Evolutionary conservation across 2,113 vertebrate genomes (phyloP).

Genomic region (Axis porcinus): DNA sequence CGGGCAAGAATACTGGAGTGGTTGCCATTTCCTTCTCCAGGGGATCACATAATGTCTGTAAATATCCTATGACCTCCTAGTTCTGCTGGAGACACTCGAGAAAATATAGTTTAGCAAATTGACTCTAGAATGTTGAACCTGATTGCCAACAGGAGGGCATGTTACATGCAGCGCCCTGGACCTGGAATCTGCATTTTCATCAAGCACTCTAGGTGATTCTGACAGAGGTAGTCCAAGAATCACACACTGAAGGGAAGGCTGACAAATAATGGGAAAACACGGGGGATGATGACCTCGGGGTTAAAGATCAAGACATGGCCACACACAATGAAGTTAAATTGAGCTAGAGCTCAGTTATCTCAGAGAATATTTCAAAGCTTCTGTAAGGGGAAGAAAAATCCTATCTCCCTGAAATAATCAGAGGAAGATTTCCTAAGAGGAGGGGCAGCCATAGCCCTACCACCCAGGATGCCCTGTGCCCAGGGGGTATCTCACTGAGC

Average conservation of each 20-base stretch:
- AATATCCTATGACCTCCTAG: background rate
- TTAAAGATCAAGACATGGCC: background rate
- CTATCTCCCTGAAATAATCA: background rate
- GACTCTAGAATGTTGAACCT: background rate
- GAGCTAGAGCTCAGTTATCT: background rate
- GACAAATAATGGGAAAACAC: background rate
- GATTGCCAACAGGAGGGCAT: background rate
- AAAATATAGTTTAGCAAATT: background rate
- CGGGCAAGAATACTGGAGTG: background rate
- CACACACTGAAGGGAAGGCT: background rate
- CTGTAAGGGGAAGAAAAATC: background rate
- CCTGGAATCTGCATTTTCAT: background rate
- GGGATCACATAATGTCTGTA: background rate
- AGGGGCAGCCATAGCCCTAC: background rate
- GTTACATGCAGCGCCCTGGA: background rate
- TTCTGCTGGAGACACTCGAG: background rate
- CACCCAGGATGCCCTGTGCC: background rate
- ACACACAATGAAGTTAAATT: background rate
- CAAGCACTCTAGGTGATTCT: background rate
- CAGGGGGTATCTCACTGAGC: background rate
- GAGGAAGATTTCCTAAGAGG: background rate
- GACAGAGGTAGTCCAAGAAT: background rate
- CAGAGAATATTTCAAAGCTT: background rate
- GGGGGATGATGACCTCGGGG: background rate
- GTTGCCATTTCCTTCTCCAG: background rate